A percentile compares a stretch with the other conserved stretches of the same genome.
These are phyloP conservation scores for Melanerpes formicivorus DNA, from an alignment of 2,113 vertebrate species.

Conservation along the genomic window DNA sequence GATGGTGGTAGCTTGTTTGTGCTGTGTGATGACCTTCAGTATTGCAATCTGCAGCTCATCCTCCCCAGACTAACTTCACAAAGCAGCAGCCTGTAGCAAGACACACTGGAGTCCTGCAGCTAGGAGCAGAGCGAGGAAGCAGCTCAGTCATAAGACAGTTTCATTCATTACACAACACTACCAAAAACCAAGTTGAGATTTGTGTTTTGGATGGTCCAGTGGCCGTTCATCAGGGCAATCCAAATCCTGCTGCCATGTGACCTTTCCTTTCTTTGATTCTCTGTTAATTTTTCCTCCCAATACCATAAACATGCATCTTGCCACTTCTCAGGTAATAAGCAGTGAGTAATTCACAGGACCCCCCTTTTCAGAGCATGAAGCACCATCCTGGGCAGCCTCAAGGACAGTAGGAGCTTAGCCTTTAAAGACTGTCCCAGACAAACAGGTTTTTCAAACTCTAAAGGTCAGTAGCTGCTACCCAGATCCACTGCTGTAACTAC, in stretches of 20 bases:
- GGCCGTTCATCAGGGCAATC: background rate
- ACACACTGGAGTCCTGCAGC: background rate
- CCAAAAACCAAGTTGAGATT: background rate
- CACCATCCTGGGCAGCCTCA: background rate
- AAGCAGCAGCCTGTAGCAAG: background rate
- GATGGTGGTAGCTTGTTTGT: background rate
- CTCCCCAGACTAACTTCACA: background rate
- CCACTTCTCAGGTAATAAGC: accelerated
- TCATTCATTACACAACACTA: background rate
- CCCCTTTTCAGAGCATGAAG: background rate
- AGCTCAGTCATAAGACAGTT: background rate
- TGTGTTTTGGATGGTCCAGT: background rate
- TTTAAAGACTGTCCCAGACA: background rate
- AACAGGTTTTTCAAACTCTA: background rate
- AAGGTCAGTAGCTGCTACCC: background rate
- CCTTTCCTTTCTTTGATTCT: background rate
- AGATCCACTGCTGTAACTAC: background rate
- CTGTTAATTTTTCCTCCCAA: background rate
- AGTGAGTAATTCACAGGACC: background rate
- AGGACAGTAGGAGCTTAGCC: background rate
- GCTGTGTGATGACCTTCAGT: background rate
- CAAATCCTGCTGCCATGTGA: background rate
- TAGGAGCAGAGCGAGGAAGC: background rate
- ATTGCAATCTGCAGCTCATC: background rate
- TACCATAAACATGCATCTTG: background rate